phyloP scores from a whole-genome alignment of 2,888 invertebrate genomes.

The Ophion slaviceki region DNA sequence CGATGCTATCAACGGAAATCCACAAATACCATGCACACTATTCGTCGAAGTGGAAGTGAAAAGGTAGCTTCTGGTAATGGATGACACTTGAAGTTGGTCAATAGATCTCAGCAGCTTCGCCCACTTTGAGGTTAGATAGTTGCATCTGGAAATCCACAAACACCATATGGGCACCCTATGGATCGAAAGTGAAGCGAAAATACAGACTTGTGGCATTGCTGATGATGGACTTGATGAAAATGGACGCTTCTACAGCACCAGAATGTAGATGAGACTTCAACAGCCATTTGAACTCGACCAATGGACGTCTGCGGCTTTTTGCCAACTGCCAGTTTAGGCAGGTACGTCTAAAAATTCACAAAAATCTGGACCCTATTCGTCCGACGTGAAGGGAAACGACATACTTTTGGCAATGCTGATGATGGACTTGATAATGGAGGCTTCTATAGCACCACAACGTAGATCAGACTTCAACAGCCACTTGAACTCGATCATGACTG shows the following conservation, averaged over 20 bases:
- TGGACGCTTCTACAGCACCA: neutral
- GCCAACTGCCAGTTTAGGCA: no score
- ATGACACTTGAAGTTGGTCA: neutral
- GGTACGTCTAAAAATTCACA: no score
- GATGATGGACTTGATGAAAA: neutral
- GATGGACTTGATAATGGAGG: neutral
- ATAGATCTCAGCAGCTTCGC: neutral
- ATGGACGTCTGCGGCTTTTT: neutral
- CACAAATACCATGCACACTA: neutral
- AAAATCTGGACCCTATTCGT: neutral
- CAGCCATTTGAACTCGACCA: neutral
- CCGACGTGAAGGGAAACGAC: neutral
- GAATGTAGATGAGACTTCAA: neutral
- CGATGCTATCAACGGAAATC: neutral
- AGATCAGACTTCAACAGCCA: neutral
- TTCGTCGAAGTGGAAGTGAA: neutral
- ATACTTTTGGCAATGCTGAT: neutral
- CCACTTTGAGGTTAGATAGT: no score
- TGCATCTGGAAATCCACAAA: no score
- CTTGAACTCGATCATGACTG: neutral
- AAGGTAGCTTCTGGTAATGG: neutral
- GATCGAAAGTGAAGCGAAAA: neutral
- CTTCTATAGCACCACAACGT: neutral
- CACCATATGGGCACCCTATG: neutral
- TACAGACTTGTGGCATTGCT: no score